Conservation (phyloP, 1,140 invertebrate genomes). For the Apis laboriosa region DNA sequence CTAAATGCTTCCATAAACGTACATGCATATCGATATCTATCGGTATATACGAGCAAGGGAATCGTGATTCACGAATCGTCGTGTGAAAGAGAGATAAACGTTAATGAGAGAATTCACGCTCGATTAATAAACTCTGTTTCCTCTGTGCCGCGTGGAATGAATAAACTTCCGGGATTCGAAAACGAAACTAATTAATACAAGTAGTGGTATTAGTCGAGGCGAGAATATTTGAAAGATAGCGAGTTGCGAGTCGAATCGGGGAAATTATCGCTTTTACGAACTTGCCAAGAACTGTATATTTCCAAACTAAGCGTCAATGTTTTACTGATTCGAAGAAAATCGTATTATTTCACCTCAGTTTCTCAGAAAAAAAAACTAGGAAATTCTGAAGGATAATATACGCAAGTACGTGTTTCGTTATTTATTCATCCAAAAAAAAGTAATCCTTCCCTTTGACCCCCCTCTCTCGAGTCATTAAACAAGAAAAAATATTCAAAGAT, state of each 20-base stretch:
- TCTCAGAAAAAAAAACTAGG: too few relatives aligned
- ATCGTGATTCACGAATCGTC: too few relatives aligned
- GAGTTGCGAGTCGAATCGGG: conserved; percentile 5
- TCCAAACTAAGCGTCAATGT: not conserved
- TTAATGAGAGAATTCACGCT: conserved; percentile 51
- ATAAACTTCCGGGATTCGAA: not conserved
- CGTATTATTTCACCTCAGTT: too few relatives aligned
- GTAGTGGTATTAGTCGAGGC: not conserved
- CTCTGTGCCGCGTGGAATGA: conserved; percentile 3
- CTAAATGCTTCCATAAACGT: too few relatives aligned
- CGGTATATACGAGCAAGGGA: too few relatives aligned
- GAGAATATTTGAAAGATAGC: conserved; percentile 29
- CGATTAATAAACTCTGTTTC: conserved; percentile 45
- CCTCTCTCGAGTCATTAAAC: too few relatives aligned
- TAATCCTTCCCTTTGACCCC: too few relatives aligned
- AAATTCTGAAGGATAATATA: too few relatives aligned
- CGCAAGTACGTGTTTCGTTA: too few relatives aligned
- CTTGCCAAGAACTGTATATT: not conserved
- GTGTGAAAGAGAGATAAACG: not conserved
- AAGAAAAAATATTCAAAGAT: too few relatives aligned
- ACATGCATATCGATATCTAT: too few relatives aligned
- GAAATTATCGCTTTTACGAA: conserved; percentile 5
- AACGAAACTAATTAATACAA: conserved; percentile 35
- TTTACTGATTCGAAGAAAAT: not conserved
- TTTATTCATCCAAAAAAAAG: too few relatives aligned